phyloP scores from a whole-genome alignment of 2,888 invertebrate genomes.

The Andricus curvator region DNA sequence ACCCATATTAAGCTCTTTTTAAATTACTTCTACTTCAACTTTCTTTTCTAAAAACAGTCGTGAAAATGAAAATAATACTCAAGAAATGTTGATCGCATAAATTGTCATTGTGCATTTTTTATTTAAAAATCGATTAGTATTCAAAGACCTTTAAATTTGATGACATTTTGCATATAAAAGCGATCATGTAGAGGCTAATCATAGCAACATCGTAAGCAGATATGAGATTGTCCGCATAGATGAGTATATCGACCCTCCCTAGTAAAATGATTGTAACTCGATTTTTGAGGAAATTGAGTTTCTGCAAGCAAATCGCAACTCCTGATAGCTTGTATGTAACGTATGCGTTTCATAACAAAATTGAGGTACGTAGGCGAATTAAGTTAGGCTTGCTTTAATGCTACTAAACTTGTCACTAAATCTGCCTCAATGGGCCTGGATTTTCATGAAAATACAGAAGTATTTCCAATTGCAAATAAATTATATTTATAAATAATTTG shows the following conservation, averaged over 20 bases:
- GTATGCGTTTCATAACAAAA: constrained; percentile 10
- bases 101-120: neutral
- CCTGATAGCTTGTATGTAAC: constrained; percentile 5
- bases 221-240: neutral
- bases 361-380: neutral
- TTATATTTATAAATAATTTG: too few species aligned
- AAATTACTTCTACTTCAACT: too few species aligned
- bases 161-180: too few species aligned
- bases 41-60: too few species aligned
- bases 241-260: neutral
- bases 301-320: constrained; percentile 6
- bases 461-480: too few species aligned
- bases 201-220: neutral
- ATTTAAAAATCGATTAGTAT: neutral
- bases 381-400: neutral
- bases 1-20: too few species aligned
- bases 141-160: too few species aligned
- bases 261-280: neutral
- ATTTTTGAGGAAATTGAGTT: constrained; percentile 26
- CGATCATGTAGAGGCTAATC: neutral
- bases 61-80: too few species aligned
- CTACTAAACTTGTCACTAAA: neutral
- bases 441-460: neutral
- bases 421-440: neutral
- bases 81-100: neutral